phyloP scores from a whole-genome alignment of 1,140 invertebrate species.

The Drosophila leontia region DNA sequence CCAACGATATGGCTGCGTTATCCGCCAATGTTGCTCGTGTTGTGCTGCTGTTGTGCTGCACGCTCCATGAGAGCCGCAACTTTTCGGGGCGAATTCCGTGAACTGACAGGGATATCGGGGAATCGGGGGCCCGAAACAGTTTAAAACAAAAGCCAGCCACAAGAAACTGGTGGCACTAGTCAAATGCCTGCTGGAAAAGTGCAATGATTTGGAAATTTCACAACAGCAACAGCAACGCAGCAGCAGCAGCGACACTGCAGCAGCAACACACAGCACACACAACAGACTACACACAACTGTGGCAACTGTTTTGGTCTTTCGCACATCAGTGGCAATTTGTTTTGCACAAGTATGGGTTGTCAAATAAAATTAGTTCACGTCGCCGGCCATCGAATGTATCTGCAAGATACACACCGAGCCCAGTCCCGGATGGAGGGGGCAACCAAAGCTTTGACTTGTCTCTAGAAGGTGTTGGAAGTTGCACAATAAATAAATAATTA shows the following conservation, averaged over 20 bases:
- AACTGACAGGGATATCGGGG: constrained; percentile 66
- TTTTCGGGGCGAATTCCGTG: constrained; percentile 52
- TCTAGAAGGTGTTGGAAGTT: constrained; percentile 85
- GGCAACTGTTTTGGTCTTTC: constrained; percentile 82
- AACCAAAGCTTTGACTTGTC: constrained; percentile 79
- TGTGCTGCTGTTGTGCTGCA: constrained; percentile 22
- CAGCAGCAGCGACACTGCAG: constrained; percentile 18
- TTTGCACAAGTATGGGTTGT: constrained; percentile 85
- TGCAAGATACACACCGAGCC: constrained; percentile 42
- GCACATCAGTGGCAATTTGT: constrained; percentile 85
- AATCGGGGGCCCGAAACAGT: constrained; percentile 31
- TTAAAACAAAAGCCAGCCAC: constrained; percentile 43
- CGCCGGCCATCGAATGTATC: constrained; percentile 65
- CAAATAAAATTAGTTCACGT: constrained; percentile 85
- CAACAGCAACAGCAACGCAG: constrained; percentile 58
- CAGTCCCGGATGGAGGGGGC: constrained; percentile 1
- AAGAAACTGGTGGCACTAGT: constrained; percentile 52
- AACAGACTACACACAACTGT: constrained; percentile 48
- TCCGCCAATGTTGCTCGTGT: background rate
- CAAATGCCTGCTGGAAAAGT: constrained; percentile 62
- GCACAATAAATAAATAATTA: constrained; percentile 85
- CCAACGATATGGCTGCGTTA: background rate
- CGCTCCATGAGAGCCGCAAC: constrained; percentile 34
- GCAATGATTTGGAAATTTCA: constrained; percentile 85
- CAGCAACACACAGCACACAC: constrained; percentile 28